Percentiles rank a stretch among this genome's conserved stretches.
Evolutionary conservation across 2,113 vertebrate species (phyloP).

Genomic region (Xyliphius kryptos): DNA sequence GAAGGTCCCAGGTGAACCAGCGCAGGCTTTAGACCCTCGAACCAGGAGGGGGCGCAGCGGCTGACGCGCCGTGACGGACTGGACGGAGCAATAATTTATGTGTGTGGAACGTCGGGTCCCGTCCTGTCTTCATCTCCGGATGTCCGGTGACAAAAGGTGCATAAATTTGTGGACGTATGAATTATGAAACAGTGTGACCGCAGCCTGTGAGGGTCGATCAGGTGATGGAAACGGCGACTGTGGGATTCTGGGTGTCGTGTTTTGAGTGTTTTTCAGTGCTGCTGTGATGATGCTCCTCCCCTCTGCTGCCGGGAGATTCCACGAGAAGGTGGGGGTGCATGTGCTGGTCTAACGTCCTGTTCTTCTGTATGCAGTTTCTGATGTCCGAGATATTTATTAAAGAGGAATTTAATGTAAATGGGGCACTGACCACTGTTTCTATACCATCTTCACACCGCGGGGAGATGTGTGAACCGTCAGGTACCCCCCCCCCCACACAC

Average conservation of each 20-base stretch:
- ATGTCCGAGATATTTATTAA: constrained; percentile 68
- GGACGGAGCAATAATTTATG: constrained; percentile 33
- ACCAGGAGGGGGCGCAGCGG: no score
- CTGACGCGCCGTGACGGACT: background rate
- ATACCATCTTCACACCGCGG: no score
- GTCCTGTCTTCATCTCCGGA: constrained; percentile 5
- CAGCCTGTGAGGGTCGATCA: background rate
- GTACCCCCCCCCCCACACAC: no score
- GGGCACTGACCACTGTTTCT: no score
- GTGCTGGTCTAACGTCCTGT: constrained; percentile 84
- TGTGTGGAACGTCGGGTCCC: constrained; percentile 6
- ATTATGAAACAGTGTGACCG: no score
- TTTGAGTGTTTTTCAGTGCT: constrained; percentile 62
- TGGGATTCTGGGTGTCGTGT: constrained; percentile 65
- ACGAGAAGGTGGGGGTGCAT: constrained; percentile 90
- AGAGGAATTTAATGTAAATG: constrained; percentile 8
- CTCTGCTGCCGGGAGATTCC: constrained; percentile 54
- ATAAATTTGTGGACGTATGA: no score
- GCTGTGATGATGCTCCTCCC: constrained; percentile 60
- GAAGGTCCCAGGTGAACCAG: no score
- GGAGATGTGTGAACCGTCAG: no score
- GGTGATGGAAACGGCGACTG: constrained; percentile 41
- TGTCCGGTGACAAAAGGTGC: no score
- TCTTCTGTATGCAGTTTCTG: constrained; percentile 89
- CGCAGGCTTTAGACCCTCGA: no score